These are phyloP conservation scores for Oscheius sp. DNA, from an alignment of 2,888 invertebrate genomes.

Conservation along the genomic window DNA sequence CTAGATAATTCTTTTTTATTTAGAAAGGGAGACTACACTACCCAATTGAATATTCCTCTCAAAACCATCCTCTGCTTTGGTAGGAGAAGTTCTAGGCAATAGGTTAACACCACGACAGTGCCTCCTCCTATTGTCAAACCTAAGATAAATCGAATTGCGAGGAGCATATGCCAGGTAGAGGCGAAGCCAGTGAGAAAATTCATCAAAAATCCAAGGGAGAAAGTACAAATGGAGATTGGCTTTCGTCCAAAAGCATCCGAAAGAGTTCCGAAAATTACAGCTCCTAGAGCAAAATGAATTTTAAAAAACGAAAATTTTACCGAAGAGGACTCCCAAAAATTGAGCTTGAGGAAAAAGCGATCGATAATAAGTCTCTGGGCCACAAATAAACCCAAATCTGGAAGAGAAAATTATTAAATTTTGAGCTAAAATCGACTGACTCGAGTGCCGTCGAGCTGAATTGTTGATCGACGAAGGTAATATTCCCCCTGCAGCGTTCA, in stretches of 20 bases:
- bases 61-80: constrained; percentile 68
- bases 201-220: constrained; percentile 54
- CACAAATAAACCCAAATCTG: constrained; percentile 66
- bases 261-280: constrained; percentile 60
- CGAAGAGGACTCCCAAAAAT: constrained; percentile 51
- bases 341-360: constrained; percentile 63
- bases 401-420: not conserved
- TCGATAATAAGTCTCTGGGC: constrained; percentile 48
- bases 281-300: constrained; percentile 41
- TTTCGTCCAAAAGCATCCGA: constrained; percentile 56
- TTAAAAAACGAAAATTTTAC: constrained; percentile 61
- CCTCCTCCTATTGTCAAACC: constrained; percentile 61
- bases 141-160: constrained; percentile 37
- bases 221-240: constrained; percentile 51
- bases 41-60: constrained; percentile 69
- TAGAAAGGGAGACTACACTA: constrained; percentile 27
- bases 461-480: constrained; percentile 59
- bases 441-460: constrained; percentile 65
- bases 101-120: constrained; percentile 66
- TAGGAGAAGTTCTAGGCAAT: constrained; percentile 68
- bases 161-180: constrained; percentile 24
- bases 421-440: constrained; percentile 14
- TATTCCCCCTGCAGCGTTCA: constrained; percentile 39
- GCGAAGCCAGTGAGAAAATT: constrained; percentile 54
- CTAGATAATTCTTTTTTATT: constrained; percentile 26